phyloP scores from a whole-genome alignment of 1,140 invertebrate species.

The Scaptomyza graminum region DNA sequence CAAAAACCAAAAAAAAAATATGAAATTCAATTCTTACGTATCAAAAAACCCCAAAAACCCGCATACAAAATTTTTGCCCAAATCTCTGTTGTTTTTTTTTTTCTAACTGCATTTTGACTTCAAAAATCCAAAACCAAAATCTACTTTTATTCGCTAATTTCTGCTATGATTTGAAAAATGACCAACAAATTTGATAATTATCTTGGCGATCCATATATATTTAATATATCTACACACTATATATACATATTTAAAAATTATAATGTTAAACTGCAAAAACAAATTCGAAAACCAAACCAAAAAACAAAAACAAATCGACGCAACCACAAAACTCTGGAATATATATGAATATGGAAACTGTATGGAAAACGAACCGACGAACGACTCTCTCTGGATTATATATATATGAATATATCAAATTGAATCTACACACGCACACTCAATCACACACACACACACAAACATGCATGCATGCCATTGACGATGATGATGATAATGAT shows the following conservation, averaged over 20 bases:
- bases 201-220: slow-evolving; percentile 83
- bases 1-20: slow-evolving; percentile 54
- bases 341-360: slow-evolving; percentile 40
- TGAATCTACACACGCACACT: slow-evolving; percentile 27
- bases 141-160: slow-evolving; percentile 41
- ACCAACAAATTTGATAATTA: slow-evolving; percentile 69
- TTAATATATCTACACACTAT: slow-evolving; percentile 62
- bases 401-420: slow-evolving; percentile 27
- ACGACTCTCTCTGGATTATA: slow-evolving; percentile 23
- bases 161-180: slow-evolving; percentile 54
- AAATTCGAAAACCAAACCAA: slow-evolving; percentile 63
- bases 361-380: slow-evolving; percentile 17
- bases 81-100: slow-evolving; percentile 9
- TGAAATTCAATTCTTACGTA: slow-evolving; percentile 15
- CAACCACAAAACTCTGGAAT: slow-evolving; percentile 43
- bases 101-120: slow-evolving; percentile 53
- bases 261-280: slow-evolving; percentile 53
- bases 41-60: slow-evolving; percentile 28
- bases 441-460: slow-evolving; percentile 27
- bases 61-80: slow-evolving; percentile 44
- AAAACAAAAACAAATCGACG: slow-evolving; percentile 55
- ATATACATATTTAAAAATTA: slow-evolving; percentile 53
- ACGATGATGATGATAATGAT: slow-evolving; percentile 34
- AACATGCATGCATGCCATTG: slow-evolving; percentile 60
- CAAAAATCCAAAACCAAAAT: slow-evolving; percentile 65